Base-by-base conservation (phyloP, 1,140 invertebrate genomes). In the Trichogramma pretiosum region DNA sequence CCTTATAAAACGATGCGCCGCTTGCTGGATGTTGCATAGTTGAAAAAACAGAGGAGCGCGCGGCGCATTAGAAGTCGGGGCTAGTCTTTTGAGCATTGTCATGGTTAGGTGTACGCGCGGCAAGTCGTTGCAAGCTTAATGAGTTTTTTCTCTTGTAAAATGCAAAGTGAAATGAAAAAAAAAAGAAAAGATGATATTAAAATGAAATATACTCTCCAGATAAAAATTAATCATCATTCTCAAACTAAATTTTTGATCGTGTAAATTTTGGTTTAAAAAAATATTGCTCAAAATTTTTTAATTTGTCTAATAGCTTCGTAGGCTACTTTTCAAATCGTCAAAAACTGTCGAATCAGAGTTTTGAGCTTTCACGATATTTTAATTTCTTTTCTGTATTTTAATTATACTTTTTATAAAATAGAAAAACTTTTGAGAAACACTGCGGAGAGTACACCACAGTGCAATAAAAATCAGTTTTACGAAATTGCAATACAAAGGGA, bases 361-460 rank as follows among this genome's bases (percentile, higher is more conserved):
- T n/a, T n/a, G n/a, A n/a, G n/a, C n/a, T n/a, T n/a, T n/a, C n/a
- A n/a, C n/a, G n/a, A n/a, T n/a, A n/a, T n/a, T 11, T 28, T 4
- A 3, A 14, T 44, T 24, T 32, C 17, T 35, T 18, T 16, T 13
- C 14, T 23, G n/a, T 4, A 23, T 22, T 5, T 39, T 37, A 10
- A n/a, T 22, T 21, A 32, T 19, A 22, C 21, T 46, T 33, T 14
- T 34, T 11, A 10, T 23, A 18, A 32, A 42, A 41, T 17, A 17
- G 14, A 22, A 19, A 22, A 24, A 38, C 8, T 17, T 38, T 46
- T 38, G 1, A 28, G 18, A 34, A 45, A 48, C 21, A 46, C 48
- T 45, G 45, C 32, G 34, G 42, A 47, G 30, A 60, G 52, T 60
- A 63, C 63, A 64, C 61, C 59, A 64, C 60, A 61, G 64, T 66